Evolutionary conservation across 2,888 invertebrate genomes (phyloP).

Genomic region (Agrochola litura): DNA sequence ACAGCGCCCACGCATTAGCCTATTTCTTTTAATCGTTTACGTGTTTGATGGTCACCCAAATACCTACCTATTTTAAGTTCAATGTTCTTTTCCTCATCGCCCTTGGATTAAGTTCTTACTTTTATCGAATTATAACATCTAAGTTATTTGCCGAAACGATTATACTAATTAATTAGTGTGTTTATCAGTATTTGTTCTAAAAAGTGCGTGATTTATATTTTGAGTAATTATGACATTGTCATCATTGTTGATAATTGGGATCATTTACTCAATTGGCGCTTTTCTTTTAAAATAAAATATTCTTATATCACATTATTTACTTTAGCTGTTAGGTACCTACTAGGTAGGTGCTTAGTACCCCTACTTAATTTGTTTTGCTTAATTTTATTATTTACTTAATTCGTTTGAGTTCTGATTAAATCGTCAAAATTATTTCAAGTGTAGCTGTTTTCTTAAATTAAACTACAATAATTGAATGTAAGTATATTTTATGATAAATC

Average conservation of each 20-base stretch:
- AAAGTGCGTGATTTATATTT: conserved; percentile 13
- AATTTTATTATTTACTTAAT: background rate
- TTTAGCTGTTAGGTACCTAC: background rate
- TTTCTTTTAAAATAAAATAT: background rate
- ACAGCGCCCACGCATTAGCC: conserved; percentile 58
- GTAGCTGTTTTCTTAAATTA: background rate
- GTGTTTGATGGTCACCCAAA: conserved; percentile 33
- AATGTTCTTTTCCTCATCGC: conserved; percentile 14
- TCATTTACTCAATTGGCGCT: conserved; percentile 3
- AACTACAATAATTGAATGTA: background rate
- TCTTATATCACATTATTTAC: background rate
- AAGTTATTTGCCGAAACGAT: conserved; percentile 12
- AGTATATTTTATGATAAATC: background rate
- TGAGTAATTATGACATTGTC: conserved; percentile 13
- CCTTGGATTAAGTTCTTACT: conserved; percentile 15
- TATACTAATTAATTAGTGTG: background rate
- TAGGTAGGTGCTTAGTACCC: background rate
- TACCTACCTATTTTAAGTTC: conserved; percentile 38
- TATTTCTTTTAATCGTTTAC: conserved; percentile 49
- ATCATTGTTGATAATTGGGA: conserved; percentile 9
- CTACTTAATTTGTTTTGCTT: conserved; percentile 7
- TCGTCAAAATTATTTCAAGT: background rate
- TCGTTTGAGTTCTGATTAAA: background rate
- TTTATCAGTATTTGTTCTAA: conserved; percentile 21
- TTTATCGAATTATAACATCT: conserved; percentile 1